A percentile compares a stretch with the other conserved stretches of the same genome.
phyloP scores from a whole-genome alignment of 1,140 invertebrate species.

The Parapsyche elsis region DNA sequence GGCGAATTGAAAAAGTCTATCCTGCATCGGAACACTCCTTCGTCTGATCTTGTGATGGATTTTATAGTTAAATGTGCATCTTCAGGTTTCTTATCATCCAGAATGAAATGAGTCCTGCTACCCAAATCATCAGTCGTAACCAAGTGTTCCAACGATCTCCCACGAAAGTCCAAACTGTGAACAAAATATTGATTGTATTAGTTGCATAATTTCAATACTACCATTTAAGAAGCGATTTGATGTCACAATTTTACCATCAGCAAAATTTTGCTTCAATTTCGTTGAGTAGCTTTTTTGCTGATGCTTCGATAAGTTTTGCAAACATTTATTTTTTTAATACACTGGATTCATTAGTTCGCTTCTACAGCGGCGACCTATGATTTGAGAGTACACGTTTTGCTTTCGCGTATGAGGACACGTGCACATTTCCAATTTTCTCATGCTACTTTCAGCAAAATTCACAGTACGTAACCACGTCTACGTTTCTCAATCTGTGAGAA shows the following conservation, averaged over 20 bases:
- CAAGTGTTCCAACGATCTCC: conserved; percentile 76
- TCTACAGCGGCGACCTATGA: not conserved
- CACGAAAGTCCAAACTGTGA: conserved; percentile 81
- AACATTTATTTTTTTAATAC: not conserved
- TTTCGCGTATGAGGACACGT: conserved; percentile 37
- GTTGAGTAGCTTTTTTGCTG: not conserved
- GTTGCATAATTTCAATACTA: not conserved
- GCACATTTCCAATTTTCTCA: conserved; percentile 52
- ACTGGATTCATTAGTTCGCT: not conserved
- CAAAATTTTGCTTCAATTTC: not conserved
- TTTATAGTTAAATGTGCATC: conserved; percentile 78
- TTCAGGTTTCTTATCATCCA: conserved; percentile 73
- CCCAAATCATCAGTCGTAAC: conserved; percentile 81
- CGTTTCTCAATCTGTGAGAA: not conserved
- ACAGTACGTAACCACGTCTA: conserved; percentile 18
- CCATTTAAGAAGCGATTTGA: not conserved
- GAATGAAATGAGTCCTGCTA: conserved; percentile 78
- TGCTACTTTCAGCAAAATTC: conserved; percentile 54
- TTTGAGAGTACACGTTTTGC: not conserved
- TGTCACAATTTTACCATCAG: no score
- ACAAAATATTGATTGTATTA: conserved; percentile 34
- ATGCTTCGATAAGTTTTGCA: not conserved
- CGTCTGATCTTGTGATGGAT: conserved; percentile 77
- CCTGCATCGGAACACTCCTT: conserved; percentile 83
- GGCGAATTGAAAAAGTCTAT: conserved; percentile 88